Evolutionary conservation across 2,113 vertebrate genomes (phyloP).

Genomic region (Lanius ludovicianus): DNA sequence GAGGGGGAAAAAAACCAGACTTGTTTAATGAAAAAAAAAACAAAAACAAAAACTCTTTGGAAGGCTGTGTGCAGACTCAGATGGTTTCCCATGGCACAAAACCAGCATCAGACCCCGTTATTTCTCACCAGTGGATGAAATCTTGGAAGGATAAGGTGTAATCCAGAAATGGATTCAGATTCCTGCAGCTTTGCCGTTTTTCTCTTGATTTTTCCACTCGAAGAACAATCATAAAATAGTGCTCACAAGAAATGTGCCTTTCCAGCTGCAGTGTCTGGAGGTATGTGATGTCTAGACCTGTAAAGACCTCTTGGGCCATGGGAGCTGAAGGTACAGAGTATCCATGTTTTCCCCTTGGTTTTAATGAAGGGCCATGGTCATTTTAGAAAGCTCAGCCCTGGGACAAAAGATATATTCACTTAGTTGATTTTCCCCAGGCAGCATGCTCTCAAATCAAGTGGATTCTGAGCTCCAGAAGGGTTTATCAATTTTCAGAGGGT

Average conservation of each 20-base stretch:
- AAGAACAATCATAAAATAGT: not conserved
- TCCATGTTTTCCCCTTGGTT: not conserved
- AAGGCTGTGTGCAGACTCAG: not conserved
- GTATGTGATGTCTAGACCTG: not conserved
- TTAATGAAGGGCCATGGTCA: not conserved
- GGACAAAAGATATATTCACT: not conserved
- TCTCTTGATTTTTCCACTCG: not conserved
- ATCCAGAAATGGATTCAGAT: not conserved
- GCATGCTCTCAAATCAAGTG: not conserved
- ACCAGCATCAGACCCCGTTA: not conserved
- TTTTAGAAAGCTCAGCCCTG: not conserved
- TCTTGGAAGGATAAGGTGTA: not conserved
- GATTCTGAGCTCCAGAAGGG: not conserved
- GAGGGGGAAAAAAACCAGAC: not conserved
- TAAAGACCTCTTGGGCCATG: not conserved
- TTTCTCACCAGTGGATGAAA: not conserved
- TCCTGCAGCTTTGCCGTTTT: not conserved
- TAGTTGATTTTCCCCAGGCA: not conserved
- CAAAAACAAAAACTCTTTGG: not conserved
- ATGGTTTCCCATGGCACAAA: not conserved
- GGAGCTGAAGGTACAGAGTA: not conserved
- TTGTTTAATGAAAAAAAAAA: no score
- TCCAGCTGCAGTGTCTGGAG: not conserved
- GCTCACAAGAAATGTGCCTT: not conserved
- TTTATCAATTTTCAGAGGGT: conserved; percentile 3